Conservation (phyloP, 2,888 invertebrate species). For the Hypolimnas misippus region DNA sequence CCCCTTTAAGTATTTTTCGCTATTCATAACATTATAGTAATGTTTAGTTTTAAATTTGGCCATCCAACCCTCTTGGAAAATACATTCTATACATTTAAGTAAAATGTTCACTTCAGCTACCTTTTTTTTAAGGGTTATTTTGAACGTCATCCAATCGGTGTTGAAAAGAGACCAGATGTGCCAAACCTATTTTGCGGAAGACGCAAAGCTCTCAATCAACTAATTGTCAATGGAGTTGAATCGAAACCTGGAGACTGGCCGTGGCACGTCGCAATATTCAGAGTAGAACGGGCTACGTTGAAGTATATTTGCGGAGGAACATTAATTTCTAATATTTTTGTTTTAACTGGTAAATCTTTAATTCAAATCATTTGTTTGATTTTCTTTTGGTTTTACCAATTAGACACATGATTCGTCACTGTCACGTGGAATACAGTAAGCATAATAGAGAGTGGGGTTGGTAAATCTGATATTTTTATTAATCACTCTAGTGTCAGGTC, state of each 20-base stretch:
- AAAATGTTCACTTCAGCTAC: too few species aligned
- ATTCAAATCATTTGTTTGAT: neutral
- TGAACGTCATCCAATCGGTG: conserved; percentile 47
- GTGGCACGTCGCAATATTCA: conserved; percentile 67
- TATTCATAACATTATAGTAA: too few species aligned
- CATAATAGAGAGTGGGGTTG: too few species aligned
- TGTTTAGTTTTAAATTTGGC: too few species aligned
- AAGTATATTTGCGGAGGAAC: conserved; percentile 69
- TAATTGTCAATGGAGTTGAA: conserved; percentile 59
- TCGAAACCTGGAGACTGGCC: conserved; percentile 71
- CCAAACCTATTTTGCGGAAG: conserved; percentile 55
- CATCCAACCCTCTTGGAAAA: too few species aligned
- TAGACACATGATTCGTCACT: too few species aligned
- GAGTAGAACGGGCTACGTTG: conserved; percentile 46
- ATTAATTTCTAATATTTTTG: conserved; percentile 54
- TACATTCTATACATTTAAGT: too few species aligned
- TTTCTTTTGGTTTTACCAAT: neutral
- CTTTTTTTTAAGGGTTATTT: conserved; percentile 28
- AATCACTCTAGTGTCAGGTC: too few species aligned
- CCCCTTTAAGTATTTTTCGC: too few species aligned
- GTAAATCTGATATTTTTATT: too few species aligned
- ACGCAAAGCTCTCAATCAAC: conserved; percentile 56
- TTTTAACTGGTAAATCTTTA: conserved; percentile 58
- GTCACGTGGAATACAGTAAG: too few species aligned
- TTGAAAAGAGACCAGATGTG: conserved; percentile 41